Percentiles rank a stretch among this genome's conserved stretches.
These are phyloP conservation scores for Lucifuga dentata DNA, from an alignment of 2,113 vertebrate species.

Conservation along the genomic window DNA sequence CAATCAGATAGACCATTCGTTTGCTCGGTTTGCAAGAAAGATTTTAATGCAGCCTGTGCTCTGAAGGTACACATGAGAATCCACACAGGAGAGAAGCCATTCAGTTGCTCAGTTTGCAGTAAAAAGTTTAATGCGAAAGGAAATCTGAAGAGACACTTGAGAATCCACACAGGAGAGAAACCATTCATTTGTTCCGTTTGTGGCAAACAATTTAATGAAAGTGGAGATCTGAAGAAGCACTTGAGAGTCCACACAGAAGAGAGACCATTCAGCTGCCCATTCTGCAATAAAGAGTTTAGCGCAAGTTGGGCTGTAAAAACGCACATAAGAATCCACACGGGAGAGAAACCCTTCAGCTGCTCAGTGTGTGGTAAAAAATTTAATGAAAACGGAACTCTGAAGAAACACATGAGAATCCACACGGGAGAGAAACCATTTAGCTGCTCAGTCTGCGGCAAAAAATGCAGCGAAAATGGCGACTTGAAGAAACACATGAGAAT, in stretches of 20 bases:
- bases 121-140: too few relatives aligned
- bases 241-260: constrained; percentile 18
- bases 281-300: constrained; percentile 23
- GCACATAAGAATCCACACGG: constrained; percentile 32
- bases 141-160: too few relatives aligned
- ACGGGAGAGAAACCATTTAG: constrained; percentile 32
- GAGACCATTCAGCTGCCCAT: constrained; percentile 5
- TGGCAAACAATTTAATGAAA: too few relatives aligned
- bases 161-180: too few relatives aligned
- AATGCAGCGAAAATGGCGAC: constrained; percentile 9
- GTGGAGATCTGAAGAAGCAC: too few relatives aligned
- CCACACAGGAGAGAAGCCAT: too few relatives aligned
- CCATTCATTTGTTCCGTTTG: too few relatives aligned
- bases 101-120: too few relatives aligned
- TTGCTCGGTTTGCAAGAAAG: too few relatives aligned
- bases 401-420: constrained; percentile 33
- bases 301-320: constrained; percentile 31
- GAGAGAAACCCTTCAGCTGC: constrained; percentile 29
- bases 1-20: too few relatives aligned
- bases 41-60: too few relatives aligned
- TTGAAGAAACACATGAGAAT: constrained; percentile 21
- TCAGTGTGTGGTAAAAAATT: not conserved
- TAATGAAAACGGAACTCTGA: not conserved
- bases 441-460: not conserved
- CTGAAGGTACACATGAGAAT: too few relatives aligned